Base-by-base conservation (phyloP, 2,797 vertebrate species). In the Limosa lapponica region DNA sequence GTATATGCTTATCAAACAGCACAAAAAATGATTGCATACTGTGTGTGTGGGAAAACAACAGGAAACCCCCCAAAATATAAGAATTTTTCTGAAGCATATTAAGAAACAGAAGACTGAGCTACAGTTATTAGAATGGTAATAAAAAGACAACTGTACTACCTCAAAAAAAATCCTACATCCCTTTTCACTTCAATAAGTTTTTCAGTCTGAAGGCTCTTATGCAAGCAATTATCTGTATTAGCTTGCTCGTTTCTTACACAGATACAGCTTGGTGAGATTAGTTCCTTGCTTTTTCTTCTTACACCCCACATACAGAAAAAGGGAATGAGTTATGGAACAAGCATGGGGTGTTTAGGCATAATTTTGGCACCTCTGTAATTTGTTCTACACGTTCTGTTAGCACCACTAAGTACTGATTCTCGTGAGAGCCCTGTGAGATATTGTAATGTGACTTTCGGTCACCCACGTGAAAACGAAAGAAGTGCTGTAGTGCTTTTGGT, bases 81-180 rank as follows among this genome's bases (percentile, higher is more conserved):
- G 2, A 49, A 4, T 61, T 71, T 44, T 85, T 59, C 43, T 34
- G 5, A 41, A 41, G 2, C 25, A 13, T 16, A 52, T 61, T 36
- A 52, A 77, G 22, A 22, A 89, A 30, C 14, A 52, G 64, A 70
- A 58, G 25, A 34, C 15, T 73, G 14, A 55, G 3, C 10, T 51
- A 49, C 13, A 43, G 25, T 36, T 73, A 44, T 34, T 62, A 65
- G 49, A 71, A 51, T 23, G 11, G 17, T n/a, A 23, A 13, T 30
- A 87, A 74, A 66, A 70, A n/a, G 2, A 2, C 22, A 74, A 11
- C 3, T 22, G 17, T 12, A 24, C 22, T 23, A 2, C 8, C 19
- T 37, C 12, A 64, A 59, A 23, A 65, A 4, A 4, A 0, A 0
- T 6, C 5, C 5, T 39, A 37, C 19, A 10, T 8, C 3, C 5